A percentile compares a stretch with the other conserved stretches of the same genome.
Conservation (phyloP, 2,888 invertebrate species). For the Himalopsyche anomala region DNA sequence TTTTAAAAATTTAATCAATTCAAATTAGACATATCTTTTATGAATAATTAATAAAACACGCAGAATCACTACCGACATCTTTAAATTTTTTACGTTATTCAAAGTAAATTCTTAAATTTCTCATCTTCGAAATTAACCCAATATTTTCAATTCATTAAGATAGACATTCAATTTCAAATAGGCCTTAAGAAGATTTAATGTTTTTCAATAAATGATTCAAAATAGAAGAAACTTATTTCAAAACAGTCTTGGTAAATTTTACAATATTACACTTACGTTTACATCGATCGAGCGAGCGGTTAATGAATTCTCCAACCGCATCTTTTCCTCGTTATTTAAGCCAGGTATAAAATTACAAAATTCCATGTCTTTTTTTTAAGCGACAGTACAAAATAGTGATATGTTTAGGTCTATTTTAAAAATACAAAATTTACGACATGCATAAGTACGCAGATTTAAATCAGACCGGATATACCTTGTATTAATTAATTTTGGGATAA, state of each 20-base stretch:
- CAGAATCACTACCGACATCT: no score
- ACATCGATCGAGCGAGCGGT: background rate
- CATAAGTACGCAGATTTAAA: slow-evolving; percentile 24
- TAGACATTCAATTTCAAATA: no score
- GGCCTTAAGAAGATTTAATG: no score
- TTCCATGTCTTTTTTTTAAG: background rate
- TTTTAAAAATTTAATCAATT: background rate
- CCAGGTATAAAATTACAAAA: slow-evolving; percentile 34
- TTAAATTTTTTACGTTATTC: no score
- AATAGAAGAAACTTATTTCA: no score
- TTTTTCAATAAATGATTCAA: no score
- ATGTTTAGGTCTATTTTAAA: slow-evolving; percentile 14
- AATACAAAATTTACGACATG: slow-evolving; percentile 29
- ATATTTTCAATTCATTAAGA: no score
- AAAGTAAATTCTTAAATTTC: no score
- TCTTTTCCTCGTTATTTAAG: background rate
- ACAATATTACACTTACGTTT: background rate
- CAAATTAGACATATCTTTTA: background rate
- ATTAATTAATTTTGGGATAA: background rate
- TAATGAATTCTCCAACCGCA: no score
- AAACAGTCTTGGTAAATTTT: background rate
- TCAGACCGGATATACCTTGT: slow-evolving; percentile 32
- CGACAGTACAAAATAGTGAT: slow-evolving; percentile 32
- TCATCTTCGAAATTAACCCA: no score
- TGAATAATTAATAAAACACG: background rate